A percentile compares a stretch with the other conserved stretches of the same genome.
These are phyloP conservation scores for Meghimatium bilineatum DNA, from an alignment of 2,888 invertebrate genomes.

Conservation along the genomic window DNA sequence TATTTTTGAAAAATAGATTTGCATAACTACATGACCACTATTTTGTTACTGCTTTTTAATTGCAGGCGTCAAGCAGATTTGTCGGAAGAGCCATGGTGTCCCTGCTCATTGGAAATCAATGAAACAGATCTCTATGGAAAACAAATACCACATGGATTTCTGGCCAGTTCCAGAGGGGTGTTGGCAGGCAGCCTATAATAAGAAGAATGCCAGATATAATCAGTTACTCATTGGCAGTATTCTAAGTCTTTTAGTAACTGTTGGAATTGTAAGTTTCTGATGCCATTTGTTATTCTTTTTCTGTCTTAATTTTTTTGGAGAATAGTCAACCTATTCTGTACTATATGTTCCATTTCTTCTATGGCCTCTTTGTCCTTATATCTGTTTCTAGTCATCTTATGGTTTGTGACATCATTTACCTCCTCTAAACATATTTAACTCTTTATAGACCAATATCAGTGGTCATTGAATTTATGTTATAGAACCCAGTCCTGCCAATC, in stretches of 20 bases:
- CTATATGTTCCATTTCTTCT: no score
- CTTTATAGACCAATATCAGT: no score
- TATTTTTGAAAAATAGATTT: background rate
- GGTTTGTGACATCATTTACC: no score
- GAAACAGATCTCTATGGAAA: slow-evolving; percentile 52
- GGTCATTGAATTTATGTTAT: no score
- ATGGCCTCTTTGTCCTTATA: no score
- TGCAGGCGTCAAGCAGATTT: slow-evolving; percentile 23
- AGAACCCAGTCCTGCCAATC: no score
- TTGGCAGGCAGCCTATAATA: slow-evolving; percentile 61
- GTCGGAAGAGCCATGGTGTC: slow-evolving; percentile 44
- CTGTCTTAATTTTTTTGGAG: background rate
- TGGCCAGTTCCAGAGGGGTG: slow-evolving; percentile 66
- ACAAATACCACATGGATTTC: slow-evolving; percentile 56
- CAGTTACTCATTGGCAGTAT: slow-evolving; percentile 49
- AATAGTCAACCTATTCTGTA: no score
- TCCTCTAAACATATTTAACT: no score
- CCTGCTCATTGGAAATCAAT: slow-evolving; percentile 54
- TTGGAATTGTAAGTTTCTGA: slow-evolving; percentile 53
- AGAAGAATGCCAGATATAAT: slow-evolving; percentile 58
- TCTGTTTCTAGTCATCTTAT: no score
- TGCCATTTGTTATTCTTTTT: background rate
- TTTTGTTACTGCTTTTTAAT: background rate
- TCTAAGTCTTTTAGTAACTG: slow-evolving; percentile 51
- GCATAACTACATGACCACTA: background rate